Conservation (phyloP, 2,113 vertebrate species). For the Octodon degus region DNA sequence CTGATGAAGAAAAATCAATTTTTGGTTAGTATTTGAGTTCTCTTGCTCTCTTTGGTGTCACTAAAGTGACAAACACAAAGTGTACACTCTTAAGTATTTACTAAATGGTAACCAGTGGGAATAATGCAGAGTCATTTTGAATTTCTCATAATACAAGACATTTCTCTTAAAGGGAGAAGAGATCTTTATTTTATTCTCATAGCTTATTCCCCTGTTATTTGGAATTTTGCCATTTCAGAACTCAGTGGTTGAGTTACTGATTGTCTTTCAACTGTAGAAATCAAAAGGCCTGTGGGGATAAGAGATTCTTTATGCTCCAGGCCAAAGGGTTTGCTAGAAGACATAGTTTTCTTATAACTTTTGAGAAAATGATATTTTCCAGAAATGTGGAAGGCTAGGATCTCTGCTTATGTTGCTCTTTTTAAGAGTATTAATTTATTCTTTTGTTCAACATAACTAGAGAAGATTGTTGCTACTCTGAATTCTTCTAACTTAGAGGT, state of each 20-base stretch:
- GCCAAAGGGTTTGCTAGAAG: background rate
- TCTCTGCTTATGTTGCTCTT: background rate
- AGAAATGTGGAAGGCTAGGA: background rate
- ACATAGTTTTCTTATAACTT: constrained; percentile 15
- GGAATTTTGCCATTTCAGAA: constrained; percentile 18
- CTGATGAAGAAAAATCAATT: background rate
- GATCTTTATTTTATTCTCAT: background rate
- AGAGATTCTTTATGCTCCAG: constrained; percentile 36
- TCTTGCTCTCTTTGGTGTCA: background rate
- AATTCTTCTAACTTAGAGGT: background rate
- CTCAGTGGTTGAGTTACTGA: background rate
- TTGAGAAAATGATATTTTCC: constrained; percentile 28
- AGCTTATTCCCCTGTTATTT: background rate
- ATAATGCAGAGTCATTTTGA: background rate
- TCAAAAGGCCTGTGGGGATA: constrained; percentile 40
- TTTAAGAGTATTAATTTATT: constrained; percentile 50
- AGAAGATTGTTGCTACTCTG: background rate
- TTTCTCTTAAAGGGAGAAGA: background rate
- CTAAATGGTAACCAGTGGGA: background rate
- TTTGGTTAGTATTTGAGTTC: background rate
- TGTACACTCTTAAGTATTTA: background rate
- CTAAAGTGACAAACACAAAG: background rate
- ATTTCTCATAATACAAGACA: background rate
- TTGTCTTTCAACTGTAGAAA: constrained; percentile 52
- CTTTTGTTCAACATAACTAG: constrained; percentile 21